These are phyloP conservation scores for Lasioglossum zephyrum DNA, from an alignment of 2,888 invertebrate species.

Conservation along the genomic window DNA sequence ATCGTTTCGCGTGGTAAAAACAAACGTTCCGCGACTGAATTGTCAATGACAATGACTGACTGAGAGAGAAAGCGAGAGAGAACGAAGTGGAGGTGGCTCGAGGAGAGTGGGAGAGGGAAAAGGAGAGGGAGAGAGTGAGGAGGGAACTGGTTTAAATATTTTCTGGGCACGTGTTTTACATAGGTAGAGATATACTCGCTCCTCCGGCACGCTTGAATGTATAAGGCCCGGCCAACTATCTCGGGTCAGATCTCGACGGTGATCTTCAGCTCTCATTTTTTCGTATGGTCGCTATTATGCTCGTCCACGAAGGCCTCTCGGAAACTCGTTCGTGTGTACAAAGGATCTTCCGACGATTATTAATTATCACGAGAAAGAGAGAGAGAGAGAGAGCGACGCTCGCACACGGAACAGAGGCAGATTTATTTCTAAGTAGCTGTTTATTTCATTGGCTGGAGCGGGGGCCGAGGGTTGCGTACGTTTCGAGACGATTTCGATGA, in stretches of 20 bases:
- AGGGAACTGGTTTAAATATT: conserved; percentile 78
- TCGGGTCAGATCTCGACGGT: conserved; percentile 79
- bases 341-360: conserved; percentile 70
- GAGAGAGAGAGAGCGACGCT: conserved; percentile 5
- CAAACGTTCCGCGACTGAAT: conserved; percentile 62
- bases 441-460: not conserved
- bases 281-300: conserved; percentile 75
- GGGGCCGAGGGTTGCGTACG: not conserved
- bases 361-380: conserved; percentile 65
- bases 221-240: conserved; percentile 76
- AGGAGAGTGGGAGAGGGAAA: not conserved
- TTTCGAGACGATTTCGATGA: not conserved
- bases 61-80: conserved; percentile 24
- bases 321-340: conserved; percentile 69
- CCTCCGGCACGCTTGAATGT: conserved; percentile 76
- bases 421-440: conserved; percentile 9
- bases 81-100: not conserved
- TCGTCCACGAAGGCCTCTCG: conserved; percentile 71
- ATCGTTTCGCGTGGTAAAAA: conserved; percentile 41
- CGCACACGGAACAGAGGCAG: conserved; percentile 12
- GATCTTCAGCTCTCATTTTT: conserved; percentile 79
- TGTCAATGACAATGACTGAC: conserved; percentile 72
- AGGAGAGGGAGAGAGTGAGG: conserved; percentile 25
- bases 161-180: conserved; percentile 80
- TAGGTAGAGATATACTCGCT: conserved; percentile 74